phyloP scores from a whole-genome alignment of 2,888 invertebrate genomes.

The Teleogryllus oceanicus region DNA sequence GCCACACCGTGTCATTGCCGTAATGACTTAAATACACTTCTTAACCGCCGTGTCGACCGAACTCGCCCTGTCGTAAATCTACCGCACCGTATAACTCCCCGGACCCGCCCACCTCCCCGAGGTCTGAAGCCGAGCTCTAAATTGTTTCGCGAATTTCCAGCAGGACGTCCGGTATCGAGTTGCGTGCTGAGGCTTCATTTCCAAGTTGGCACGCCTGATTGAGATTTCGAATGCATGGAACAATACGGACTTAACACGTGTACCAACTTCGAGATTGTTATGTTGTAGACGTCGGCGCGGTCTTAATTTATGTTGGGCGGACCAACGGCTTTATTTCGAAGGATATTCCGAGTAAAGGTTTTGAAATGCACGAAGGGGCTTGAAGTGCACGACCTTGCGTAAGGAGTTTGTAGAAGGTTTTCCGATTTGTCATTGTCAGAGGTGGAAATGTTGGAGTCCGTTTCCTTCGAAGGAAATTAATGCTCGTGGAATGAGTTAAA shows the following conservation, averaged over 20 bases:
- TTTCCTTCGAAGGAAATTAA: too few species aligned
- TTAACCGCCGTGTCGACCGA: neutral
- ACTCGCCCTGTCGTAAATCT: neutral
- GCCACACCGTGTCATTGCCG: neutral
- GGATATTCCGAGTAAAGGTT: neutral
- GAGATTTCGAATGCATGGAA: constrained; percentile 3
- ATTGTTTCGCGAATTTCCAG: constrained; percentile 6
- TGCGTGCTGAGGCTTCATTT: constrained; percentile 11
- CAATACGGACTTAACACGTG: constrained; percentile 11
- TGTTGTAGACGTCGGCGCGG: neutral
- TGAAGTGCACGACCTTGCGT: neutral
- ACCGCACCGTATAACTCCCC: neutral
- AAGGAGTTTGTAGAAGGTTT: neutral
- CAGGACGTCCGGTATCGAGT: constrained; percentile 4
- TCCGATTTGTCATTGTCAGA: constrained; percentile 18
- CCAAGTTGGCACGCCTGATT: constrained; percentile 18
- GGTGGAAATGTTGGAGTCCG: too few species aligned
- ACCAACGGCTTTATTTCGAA: neutral
- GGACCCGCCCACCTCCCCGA: neutral
- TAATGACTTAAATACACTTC: neutral
- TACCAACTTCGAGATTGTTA: constrained; percentile 3
- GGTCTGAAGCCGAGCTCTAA: neutral
- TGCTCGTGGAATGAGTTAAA: too few species aligned
- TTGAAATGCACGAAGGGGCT: neutral
- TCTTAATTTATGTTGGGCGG: neutral